Percentiles rank a stretch among this genome's conserved stretches.
Conservation (phyloP, 2,113 vertebrate species). For the Caretta caretta region DNA sequence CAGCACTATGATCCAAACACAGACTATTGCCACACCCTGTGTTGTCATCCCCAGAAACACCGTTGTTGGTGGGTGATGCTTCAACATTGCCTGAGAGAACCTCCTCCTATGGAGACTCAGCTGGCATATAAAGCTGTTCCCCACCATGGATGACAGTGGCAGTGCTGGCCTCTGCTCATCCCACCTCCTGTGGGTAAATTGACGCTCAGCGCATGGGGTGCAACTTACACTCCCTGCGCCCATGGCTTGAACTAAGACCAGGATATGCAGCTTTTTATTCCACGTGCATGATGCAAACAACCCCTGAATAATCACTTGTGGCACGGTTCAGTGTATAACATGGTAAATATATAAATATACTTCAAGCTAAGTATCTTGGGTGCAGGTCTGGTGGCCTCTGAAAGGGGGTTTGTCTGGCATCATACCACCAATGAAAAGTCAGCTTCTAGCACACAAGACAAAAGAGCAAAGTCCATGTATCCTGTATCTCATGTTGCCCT, state of each 20-base stretch:
- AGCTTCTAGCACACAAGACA: not conserved
- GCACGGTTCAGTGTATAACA: accelerated
- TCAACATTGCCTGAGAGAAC: not conserved
- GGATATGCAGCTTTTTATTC: no score
- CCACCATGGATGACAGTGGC: not conserved
- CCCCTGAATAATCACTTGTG: not conserved
- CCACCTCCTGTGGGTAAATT: no score
- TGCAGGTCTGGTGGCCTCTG: accelerated
- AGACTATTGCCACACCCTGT: not conserved
- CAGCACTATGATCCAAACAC: not conserved
- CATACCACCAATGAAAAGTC: accelerated
- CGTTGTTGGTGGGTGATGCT: not conserved
- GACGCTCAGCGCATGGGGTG: no score
- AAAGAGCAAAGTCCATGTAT: accelerated
- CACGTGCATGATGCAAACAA: accelerated
- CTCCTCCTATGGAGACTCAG: not conserved
- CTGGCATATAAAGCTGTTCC: not conserved
- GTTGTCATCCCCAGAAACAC: not conserved
- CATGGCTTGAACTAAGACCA: no score
- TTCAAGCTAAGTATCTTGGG: not conserved
- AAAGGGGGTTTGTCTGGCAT: accelerated
- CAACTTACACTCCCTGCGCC: no score
- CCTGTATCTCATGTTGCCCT: not conserved
- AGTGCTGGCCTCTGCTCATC: no score
- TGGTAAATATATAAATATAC: not conserved